Evolutionary conservation across 1,140 invertebrate genomes (phyloP), one percentile per base, ranked within the genome.

Genomic region (Pseudomyrmex concolor): DNA sequence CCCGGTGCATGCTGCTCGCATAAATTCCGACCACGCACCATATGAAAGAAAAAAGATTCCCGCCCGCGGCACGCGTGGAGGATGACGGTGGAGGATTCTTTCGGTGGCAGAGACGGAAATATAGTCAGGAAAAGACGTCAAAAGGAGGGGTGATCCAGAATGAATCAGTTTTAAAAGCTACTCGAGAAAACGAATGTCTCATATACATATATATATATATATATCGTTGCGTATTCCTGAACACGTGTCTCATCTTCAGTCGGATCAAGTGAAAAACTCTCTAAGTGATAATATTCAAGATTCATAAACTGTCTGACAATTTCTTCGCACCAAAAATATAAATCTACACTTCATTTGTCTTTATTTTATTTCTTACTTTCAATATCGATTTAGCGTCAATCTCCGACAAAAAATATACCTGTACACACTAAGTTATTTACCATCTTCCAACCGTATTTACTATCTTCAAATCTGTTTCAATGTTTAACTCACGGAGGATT

Each of bases 21-120:
- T 92, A 92, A 92, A 92, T 92, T 92, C 89, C 84, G 19, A n/a
- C 89, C 88, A 89, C 90, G 84, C 85, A 82, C 74, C 73, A 85
- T 88, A 88, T 88, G 86, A 88, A 88, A 88, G 81, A 87, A 88
- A 87, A 87, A 88, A 76, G 48, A 83, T 77, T 88, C 78, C 87
- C 73, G 62, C 77, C 78, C 72, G 66, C 72, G 59, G n/a, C 73
- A 71, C 22, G 60, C 67, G 48, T 25, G 43, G 51, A 17, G 25
- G 34, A 66, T 60, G 48, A 73, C 43, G 12, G 63, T n/a, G 59
- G 22, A 73, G 50, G 50, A 59, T 80, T 55, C 54, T 70, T 64
- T 78, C 48, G 54, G 63, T 78, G 67, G 63, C 12, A 45, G 51
- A 71, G 57, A 63, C 76, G 51, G 60, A 84, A 77, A 55, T 59